These are phyloP conservation scores for Pogoniulus pusillus DNA, from an alignment of 2,797 vertebrate species.

Conservation along the genomic window DNA sequence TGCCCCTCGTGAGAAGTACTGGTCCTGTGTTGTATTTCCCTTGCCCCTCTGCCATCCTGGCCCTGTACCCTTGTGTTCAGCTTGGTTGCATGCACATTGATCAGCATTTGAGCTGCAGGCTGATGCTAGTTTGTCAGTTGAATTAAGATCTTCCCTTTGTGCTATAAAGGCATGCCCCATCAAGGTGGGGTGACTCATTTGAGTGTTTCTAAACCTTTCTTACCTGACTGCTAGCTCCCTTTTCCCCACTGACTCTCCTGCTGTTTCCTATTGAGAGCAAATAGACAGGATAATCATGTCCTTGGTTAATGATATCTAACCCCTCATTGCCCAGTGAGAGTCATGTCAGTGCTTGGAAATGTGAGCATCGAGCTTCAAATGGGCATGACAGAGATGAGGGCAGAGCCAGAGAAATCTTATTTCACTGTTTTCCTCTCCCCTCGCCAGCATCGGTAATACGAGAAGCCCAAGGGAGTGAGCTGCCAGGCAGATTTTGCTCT, in stretches of 20 bases:
- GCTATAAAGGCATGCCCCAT: background rate
- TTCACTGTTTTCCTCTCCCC: background rate
- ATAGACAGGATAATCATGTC: background rate
- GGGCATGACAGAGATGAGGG: background rate
- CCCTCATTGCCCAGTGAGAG: accelerated
- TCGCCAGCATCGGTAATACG: background rate
- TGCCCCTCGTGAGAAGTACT: background rate
- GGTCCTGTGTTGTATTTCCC: background rate
- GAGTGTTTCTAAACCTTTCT: background rate
- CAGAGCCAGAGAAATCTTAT: background rate
- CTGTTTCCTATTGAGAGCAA: background rate
- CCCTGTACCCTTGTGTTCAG: background rate
- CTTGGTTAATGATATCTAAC: background rate
- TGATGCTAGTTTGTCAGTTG: background rate
- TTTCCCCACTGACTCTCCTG: background rate
- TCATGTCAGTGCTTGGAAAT: background rate
- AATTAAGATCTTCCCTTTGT: background rate
- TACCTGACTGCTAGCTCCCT: background rate
- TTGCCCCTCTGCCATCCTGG: background rate
- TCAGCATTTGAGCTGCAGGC: background rate
- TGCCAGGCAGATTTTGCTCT: background rate
- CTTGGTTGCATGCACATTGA: background rate
- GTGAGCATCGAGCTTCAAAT: background rate
- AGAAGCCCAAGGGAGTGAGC: background rate
- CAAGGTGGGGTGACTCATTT: background rate